A percentile compares a stretch with the other conserved stretches of the same genome.
These are phyloP conservation scores for Maniola jurtina DNA, from an alignment of 1,140 invertebrate genomes.

Conservation along the genomic window DNA sequence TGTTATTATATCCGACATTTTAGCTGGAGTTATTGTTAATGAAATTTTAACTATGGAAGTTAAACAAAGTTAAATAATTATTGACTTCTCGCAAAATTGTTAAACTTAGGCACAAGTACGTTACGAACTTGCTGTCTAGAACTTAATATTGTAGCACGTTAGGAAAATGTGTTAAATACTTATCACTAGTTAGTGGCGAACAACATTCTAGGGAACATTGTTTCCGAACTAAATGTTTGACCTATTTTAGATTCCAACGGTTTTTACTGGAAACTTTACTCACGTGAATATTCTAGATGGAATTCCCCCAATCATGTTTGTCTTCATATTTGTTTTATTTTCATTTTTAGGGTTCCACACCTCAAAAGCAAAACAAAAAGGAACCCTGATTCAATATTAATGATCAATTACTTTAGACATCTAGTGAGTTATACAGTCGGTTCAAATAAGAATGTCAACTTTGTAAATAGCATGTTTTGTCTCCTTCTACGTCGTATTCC, in stretches of 20 bases:
- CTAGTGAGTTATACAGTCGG: too few species aligned
- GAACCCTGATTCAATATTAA: too few species aligned
- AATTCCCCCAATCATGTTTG: neutral
- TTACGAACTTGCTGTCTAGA: neutral
- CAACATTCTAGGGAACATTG: slow-evolving; percentile 13
- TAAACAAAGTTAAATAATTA: neutral
- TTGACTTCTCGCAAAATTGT: neutral
- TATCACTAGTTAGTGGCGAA: slow-evolving; percentile 14
- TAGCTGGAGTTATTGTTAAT: neutral
- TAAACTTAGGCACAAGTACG: neutral
- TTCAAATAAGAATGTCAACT: too few species aligned
- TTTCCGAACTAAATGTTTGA: slow-evolving; percentile 12
- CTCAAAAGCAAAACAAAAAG: too few species aligned
- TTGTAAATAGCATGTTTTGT: too few species aligned
- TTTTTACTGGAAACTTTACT: neutral
- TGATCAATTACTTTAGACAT: too few species aligned
- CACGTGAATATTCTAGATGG: neutral
- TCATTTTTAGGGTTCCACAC: too few species aligned
- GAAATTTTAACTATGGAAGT: neutral
- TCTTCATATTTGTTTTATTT: neutral
- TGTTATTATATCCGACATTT: neutral
- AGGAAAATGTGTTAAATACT: slow-evolving; percentile 20
- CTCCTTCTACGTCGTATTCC: too few species aligned
- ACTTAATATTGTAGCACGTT: slow-evolving; percentile 17
- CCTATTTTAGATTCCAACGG: slow-evolving; percentile 15